A percentile compares a stretch with the other conserved stretches of the same genome.
These are phyloP conservation scores for Ginglymostoma cirratum DNA, from an alignment of 2,113 vertebrate species.

Conservation along the genomic window DNA sequence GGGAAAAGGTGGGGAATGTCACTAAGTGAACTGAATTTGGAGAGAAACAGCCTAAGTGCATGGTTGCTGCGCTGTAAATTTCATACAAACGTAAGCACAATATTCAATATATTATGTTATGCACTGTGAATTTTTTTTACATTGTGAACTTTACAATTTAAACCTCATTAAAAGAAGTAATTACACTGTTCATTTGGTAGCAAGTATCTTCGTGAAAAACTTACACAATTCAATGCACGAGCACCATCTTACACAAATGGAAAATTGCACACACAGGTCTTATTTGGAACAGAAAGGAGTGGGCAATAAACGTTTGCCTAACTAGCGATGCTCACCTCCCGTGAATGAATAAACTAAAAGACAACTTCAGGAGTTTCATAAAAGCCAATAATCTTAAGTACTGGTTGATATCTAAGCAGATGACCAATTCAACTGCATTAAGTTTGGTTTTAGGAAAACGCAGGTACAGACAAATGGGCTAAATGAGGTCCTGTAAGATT, in stretches of 20 bases:
- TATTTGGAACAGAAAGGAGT: background rate
- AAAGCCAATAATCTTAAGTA: background rate
- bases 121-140: background rate
- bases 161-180: background rate
- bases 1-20: background rate
- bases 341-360: no score
- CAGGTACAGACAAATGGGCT: background rate
- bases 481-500: background rate
- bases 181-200: background rate
- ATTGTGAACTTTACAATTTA: background rate
- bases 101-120: background rate
- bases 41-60: background rate
- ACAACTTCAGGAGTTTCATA: background rate
- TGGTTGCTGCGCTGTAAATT: no score
- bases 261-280: background rate
- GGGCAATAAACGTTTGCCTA: no score
- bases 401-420: background rate
- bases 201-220: background rate
- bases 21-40: background rate
- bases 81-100: background rate
- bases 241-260: background rate
- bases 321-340: no score
- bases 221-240: background rate
- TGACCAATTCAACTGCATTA: background rate
- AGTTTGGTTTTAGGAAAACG: background rate